Base-by-base conservation (phyloP, 2,113 vertebrate genomes). In the Acrocephalus arundinaceus region DNA sequence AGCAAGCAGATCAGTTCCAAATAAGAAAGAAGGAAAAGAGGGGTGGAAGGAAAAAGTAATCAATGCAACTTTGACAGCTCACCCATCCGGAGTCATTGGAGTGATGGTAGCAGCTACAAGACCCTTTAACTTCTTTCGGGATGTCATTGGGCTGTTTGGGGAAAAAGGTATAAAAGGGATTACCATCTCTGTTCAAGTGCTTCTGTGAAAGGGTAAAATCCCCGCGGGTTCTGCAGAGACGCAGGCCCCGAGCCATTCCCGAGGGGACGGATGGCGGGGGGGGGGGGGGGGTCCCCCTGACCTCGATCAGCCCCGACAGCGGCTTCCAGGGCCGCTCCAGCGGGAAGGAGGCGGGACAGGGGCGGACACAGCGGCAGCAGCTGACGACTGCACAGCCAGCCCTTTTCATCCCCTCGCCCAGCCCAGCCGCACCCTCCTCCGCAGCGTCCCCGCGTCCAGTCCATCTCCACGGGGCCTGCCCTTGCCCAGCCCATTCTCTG, bases 71-170 rank as follows among this genome's bases (percentile, higher is more conserved):
- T 23, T 59, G 67, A 80, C 58, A 83, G 55, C 76, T 98, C 97
- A 99, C 99, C 98, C 98, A 55, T 98, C 72, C 12, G 97, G 37
- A 13, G 98, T 99, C 95, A 99, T 98, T 2, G 99, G 99, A 20
- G 99, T 99, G 89, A 99, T 96, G 7, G 99, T 98, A 31, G 99
- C 99, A 49, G 99, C 99, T 48, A 99, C 97, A 13, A 99, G 98
- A 49, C 99, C 99, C 22, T 94, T 97, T 37, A 98, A 91, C 62
- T 97, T 98, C 94, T 97, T 97, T 7, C 45, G 10, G 13, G 89
- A 71, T 58, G 94, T 94, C 98, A 98, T 98, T 13, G 90, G 80
- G 48, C 96, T 96, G 77, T 70, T 46, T 43, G 45, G 63, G 61
- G 15, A 33, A 43, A 46, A 71, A 93, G 68, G 87, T 20, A 81